A percentile compares a stretch with the other conserved stretches of the same genome.
These are phyloP conservation scores for Promerops cafer DNA, from an alignment of 2,113 vertebrate genomes.

Conservation along the genomic window DNA sequence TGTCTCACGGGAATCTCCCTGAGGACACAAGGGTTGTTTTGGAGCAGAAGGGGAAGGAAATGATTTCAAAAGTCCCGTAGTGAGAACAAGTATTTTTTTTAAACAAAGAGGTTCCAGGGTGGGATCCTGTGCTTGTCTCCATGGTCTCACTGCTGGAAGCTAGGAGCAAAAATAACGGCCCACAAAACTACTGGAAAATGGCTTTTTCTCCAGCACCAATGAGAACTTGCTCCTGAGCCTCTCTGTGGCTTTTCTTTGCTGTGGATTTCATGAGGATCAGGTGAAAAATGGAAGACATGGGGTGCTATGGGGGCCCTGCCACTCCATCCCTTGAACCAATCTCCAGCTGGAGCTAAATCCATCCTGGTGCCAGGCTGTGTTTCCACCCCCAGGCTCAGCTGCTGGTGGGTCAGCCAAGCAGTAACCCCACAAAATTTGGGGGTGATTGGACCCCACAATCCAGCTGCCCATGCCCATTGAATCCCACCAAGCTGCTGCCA, in stretches of 20 bases:
- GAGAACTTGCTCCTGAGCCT: neutral
- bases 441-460: neutral
- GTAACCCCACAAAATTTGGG: neutral
- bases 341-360: neutral
- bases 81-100: neutral
- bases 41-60: slow-evolving; percentile 12
- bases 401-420: neutral
- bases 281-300: neutral
- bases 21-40: neutral
- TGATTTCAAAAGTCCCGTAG: neutral
- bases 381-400: neutral
- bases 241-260: neutral
- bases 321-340: neutral
- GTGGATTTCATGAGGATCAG: neutral
- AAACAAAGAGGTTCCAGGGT: slow-evolving; percentile 16
- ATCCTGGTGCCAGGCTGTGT: rapidly evolving
- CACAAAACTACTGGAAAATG: neutral
- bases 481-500: neutral
- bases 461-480: neutral
- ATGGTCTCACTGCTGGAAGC: neutral
- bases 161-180: neutral
- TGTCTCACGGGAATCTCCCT: rapidly evolving
- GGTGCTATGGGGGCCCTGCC: neutral
- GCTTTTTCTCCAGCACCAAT: neutral
- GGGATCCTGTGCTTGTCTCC: neutral